Conservation (phyloP, 2,888 invertebrate genomes). For the Protophormia terraenovae region DNA sequence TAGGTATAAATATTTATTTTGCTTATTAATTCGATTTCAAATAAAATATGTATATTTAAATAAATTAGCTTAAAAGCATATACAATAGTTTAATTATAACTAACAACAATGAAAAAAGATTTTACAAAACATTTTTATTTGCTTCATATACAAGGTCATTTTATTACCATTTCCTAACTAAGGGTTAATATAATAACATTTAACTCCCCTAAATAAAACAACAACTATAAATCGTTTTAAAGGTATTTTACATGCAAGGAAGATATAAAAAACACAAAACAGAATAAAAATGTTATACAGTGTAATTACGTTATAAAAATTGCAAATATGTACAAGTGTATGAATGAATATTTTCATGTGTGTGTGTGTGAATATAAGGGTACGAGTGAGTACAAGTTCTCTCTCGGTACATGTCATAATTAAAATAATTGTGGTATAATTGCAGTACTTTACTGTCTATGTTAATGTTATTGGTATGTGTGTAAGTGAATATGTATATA, state of each 20-base stretch:
- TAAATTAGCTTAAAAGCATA: too few species aligned
- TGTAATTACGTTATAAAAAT: constrained; percentile 63
- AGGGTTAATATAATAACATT: neutral
- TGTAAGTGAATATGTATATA: neutral
- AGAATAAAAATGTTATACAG: constrained; percentile 47
- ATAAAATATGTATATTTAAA: too few species aligned
- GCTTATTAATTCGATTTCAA: too few species aligned
- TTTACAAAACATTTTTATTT: too few species aligned
- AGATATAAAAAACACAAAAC: neutral
- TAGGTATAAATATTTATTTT: too few species aligned
- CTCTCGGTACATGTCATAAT: constrained; percentile 65
- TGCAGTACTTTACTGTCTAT: constrained; percentile 65
- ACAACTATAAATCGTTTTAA: neutral
- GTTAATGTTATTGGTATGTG: constrained; percentile 13
- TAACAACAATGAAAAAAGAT: too few species aligned
- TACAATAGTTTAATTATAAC: too few species aligned
- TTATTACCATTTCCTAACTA: too few species aligned
- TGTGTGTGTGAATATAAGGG: constrained; percentile 6
- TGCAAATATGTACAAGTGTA: constrained; percentile 35
- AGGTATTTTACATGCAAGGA: neutral
- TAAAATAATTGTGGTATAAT: constrained; percentile 69
- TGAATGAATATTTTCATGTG: too few species aligned
- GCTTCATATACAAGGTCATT: too few species aligned
- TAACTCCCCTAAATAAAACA: neutral
- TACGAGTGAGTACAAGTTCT: constrained; percentile 25